Conservation (phyloP, 2,113 vertebrate genomes). For the Plectropomus leopardus region DNA sequence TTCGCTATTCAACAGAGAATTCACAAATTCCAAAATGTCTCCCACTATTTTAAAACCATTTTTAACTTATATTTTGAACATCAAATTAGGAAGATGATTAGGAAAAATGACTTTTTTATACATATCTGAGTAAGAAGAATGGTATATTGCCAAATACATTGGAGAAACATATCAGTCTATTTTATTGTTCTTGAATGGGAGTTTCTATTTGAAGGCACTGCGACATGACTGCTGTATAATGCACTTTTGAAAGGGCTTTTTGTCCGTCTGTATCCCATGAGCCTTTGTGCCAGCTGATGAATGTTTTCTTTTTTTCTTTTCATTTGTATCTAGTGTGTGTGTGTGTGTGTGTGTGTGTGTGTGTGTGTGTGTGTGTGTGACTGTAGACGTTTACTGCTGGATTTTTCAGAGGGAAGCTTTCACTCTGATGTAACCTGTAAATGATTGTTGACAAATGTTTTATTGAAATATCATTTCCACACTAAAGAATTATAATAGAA, state of each 20-base stretch:
- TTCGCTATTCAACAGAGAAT: constrained; percentile 22
- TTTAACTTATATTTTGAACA: constrained; percentile 45
- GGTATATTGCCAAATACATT: constrained; percentile 64
- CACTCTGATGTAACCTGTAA: constrained; percentile 35
- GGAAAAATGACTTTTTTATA: constrained; percentile 33
- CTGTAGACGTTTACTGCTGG: constrained; percentile 53
- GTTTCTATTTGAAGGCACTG: constrained; percentile 49
- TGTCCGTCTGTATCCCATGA: constrained; percentile 48
- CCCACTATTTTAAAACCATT: constrained; percentile 42
- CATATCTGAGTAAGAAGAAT: constrained; percentile 27
- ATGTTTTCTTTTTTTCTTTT: constrained; percentile 44
- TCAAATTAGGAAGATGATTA: constrained; percentile 18
- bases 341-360: constrained; percentile 26
- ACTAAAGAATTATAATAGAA: constrained; percentile 62
- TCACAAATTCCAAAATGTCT: constrained; percentile 43
- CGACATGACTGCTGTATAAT: constrained; percentile 35
- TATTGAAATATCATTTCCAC: constrained; percentile 49
- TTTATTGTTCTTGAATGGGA: constrained; percentile 41
- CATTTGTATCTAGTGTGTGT: constrained; percentile 35
- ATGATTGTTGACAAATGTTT: constrained; percentile 29
- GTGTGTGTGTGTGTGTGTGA: constrained; percentile 31
- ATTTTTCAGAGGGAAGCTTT: constrained; percentile 28
- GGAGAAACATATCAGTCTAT: constrained; percentile 27
- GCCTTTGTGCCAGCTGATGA: constrained; percentile 55
- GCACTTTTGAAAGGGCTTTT: constrained; percentile 68